Conservation (phyloP, 2,888 invertebrate species). For the Tetragonula carbonaria region DNA sequence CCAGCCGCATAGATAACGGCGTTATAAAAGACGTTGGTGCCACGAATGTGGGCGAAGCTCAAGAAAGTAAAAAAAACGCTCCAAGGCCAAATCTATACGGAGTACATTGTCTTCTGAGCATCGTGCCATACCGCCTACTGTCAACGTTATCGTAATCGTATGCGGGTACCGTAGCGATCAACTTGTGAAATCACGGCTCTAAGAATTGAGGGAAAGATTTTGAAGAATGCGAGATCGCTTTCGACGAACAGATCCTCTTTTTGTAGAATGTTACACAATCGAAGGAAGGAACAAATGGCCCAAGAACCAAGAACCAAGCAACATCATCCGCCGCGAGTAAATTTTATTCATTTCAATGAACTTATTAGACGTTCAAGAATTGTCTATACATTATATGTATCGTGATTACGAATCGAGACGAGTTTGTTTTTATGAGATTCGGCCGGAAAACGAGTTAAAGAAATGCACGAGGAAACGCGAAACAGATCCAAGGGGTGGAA, state of each 20-base stretch:
- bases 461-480: background rate
- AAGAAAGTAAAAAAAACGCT: slow-evolving; percentile 66
- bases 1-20: slow-evolving; percentile 2
- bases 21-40: slow-evolving; percentile 36
- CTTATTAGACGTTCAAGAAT: background rate
- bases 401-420: slow-evolving; percentile 5
- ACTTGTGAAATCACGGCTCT: slow-evolving; percentile 36
- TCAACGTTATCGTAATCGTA: slow-evolving; percentile 58
- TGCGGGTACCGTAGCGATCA: slow-evolving; percentile 38
- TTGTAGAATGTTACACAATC: slow-evolving; percentile 30
- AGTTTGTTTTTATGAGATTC: background rate
- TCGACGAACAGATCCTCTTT: slow-evolving; percentile 27
- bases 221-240: slow-evolving; percentile 46
- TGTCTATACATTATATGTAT: background rate
- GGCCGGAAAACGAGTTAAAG: slow-evolving; percentile 2
- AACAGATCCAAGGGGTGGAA: slow-evolving; percentile 16
- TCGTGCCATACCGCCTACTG: slow-evolving; percentile 45
- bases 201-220: slow-evolving; percentile 38
- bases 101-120: slow-evolving; percentile 51
- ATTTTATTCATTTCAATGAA: background rate
- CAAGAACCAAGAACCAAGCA: background rate
- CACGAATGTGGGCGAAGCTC: slow-evolving; percentile 56
- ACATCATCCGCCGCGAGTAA: background rate
- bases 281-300: background rate
- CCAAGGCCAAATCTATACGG: slow-evolving; percentile 42